phyloP scores from a whole-genome alignment of 2,888 invertebrate genomes.

The Schizotus pectinicornis region DNA sequence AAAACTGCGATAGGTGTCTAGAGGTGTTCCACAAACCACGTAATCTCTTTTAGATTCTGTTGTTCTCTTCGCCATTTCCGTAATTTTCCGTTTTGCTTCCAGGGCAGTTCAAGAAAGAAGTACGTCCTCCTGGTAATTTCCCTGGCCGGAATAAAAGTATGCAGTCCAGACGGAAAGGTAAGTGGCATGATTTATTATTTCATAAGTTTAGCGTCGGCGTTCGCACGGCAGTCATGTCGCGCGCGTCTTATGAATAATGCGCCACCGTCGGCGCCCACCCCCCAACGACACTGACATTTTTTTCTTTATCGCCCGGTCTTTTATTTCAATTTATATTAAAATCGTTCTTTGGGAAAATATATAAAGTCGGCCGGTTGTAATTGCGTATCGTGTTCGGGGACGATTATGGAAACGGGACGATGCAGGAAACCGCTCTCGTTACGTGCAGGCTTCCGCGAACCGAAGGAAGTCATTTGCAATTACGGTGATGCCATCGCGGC shows the following conservation, averaged over 20 bases:
- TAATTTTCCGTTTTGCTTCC: conserved; percentile 53
- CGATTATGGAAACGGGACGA: no score
- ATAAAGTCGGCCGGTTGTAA: no score
- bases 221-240: conserved; percentile 11
- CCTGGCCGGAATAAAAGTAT: conserved; percentile 81
- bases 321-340: conserved; percentile 31
- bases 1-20: no score
- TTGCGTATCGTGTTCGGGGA: no score
- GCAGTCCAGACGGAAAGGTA: conserved; percentile 84
- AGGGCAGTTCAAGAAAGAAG: conserved; percentile 71
- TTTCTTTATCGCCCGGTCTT: conserved; percentile 11
- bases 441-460: no score
- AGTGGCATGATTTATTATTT: conserved; percentile 45
- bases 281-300: conserved; percentile 14
- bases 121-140: conserved; percentile 77
- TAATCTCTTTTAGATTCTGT: neutral
- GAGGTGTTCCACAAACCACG: neutral
- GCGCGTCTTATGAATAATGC: conserved; percentile 30
- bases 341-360: conserved; percentile 4
- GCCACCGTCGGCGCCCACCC: neutral
- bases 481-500: no score
- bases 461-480: no score
- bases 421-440: no score
- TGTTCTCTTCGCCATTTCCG: neutral
- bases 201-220: conserved; percentile 27